Base-by-base conservation (phyloP, 2,888 invertebrate genomes). In the Andricus quercusramuli region DNA sequence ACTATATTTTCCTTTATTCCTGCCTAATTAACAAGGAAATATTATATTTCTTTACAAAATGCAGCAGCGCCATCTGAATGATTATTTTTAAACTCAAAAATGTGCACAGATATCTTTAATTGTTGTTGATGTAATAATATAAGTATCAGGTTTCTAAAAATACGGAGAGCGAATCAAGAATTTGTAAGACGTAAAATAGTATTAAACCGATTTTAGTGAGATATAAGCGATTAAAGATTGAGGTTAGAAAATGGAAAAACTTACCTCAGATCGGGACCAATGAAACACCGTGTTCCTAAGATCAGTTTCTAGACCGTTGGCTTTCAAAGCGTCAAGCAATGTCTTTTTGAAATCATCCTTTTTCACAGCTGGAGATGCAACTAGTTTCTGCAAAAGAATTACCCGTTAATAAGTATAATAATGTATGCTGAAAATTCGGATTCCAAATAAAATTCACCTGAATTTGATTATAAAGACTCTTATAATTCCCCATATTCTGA, bases 271-370 rank as follows among this genome's bases (percentile, higher is more conserved):
- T 84, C 96, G 95, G 84, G 96, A 94, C 96, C 96, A 96, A 92
- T 97, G 97, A 93, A 95, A 97, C 76, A 98, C 96, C 81, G 97
- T 96, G 90, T 98, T 98, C 86, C 97, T 94, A 81, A 98, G 94
- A 91, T 97, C 96, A 6, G 96, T 96, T 90, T 98, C 97, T 87
- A 97, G 93, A 6, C 97, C 97, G 83, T 95, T 96, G 83, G 95
- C 95, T 92, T 95, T 96, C 93, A 98, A 95, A 41, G 96, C 96
- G 86, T 95, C 95, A 85, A 96, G 94, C 82, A 98, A 93, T 0
- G 96, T 96, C 85, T 95, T 95, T 91, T 96, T 96, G 90, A 98
- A 97, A 90, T 97, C 96, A 84, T 96, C 95, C 87, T 96, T 95
- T 88, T 95, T 96, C 51, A 97, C 97, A 87, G 94, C 94, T 67